phyloP scores from a whole-genome alignment of 2,113 vertebrate species.

The Crypturellus undulatus region DNA sequence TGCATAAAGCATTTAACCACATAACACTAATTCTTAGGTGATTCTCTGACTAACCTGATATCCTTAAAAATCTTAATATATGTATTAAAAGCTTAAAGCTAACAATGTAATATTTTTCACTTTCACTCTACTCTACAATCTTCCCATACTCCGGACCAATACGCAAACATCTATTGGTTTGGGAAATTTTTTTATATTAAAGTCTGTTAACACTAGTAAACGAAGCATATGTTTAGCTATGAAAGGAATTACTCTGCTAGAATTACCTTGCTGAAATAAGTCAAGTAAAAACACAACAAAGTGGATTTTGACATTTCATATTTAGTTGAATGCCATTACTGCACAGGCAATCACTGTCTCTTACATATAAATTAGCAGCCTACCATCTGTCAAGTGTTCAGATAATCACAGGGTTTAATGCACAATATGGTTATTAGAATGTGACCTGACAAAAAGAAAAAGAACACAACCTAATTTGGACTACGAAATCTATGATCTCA shows the following conservation, averaged over 20 bases:
- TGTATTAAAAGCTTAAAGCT: not conserved
- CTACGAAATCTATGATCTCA: conserved; percentile 82
- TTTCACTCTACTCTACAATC: not conserved
- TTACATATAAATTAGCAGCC: conserved; percentile 84
- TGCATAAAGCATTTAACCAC: not conserved
- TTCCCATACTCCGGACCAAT: not conserved
- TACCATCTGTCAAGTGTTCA: conserved; percentile 84
- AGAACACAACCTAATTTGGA: conserved; percentile 84
- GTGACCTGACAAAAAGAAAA: conserved; percentile 84
- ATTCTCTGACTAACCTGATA: not conserved
- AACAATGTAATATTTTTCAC: not conserved
- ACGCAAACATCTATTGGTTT: not conserved
- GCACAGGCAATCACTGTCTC: conserved; percentile 79
- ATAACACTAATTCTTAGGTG: not conserved
- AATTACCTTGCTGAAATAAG: conserved; percentile 76
- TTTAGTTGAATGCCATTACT: conserved; percentile 74
- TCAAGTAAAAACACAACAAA: conserved; percentile 64
- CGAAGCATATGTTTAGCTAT: conserved; percentile 66
- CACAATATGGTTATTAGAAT: conserved; percentile 85
- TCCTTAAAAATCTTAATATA: not conserved
- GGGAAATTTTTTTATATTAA: conserved; percentile 4
- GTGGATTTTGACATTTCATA: conserved; percentile 81
- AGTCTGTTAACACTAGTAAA: conserved; percentile 28
- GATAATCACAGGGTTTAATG: conserved; percentile 85
- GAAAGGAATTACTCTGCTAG: conserved; percentile 16